Evolutionary conservation across 2,888 invertebrate genomes (phyloP).

Genomic region (Drosophila parthenogenetica): DNA sequence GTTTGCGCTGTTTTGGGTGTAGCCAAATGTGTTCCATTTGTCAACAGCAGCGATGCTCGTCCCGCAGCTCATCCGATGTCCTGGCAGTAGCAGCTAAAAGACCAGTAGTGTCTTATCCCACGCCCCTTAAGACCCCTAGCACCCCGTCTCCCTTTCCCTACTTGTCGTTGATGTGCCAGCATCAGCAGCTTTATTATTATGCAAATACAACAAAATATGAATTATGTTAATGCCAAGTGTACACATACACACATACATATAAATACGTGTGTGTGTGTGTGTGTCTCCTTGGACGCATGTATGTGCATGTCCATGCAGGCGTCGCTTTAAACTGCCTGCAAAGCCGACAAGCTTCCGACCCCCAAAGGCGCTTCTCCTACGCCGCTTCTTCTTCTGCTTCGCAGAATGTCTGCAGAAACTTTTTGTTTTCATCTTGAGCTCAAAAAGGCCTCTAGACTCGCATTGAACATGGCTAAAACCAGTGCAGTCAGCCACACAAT

Average conservation of each 20-base stretch:
- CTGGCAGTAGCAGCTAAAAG: constrained; percentile 62
- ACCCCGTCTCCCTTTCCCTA: constrained; percentile 13
- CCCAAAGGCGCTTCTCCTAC: constrained; percentile 26
- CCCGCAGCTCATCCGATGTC: constrained; percentile 37
- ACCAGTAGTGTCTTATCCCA: constrained; percentile 39
- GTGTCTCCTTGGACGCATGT: constrained; percentile 21
- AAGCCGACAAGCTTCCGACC: constrained; percentile 53
- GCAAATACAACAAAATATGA: constrained; percentile 76
- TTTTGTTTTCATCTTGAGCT: constrained; percentile 42
- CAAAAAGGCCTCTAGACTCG: constrained; percentile 25
- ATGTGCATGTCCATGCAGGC: constrained; percentile 48
- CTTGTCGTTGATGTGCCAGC: constrained; percentile 45
- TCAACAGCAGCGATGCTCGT: constrained; percentile 50
- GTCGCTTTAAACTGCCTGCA: constrained; percentile 48
- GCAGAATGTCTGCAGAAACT: constrained; percentile 35
- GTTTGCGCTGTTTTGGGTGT: constrained; percentile 54
- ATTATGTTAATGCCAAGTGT: constrained; percentile 71
- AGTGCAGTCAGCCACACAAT: neutral
- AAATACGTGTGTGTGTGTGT: neutral
- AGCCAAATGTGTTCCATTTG: constrained; percentile 67
- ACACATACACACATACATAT: constrained; percentile 23
- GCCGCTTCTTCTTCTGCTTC: too few species aligned
- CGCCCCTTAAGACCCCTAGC: neutral
- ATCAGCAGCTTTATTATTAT: constrained; percentile 75
- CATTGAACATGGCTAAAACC: constrained; percentile 20